Conservation (phyloP, 2,888 invertebrate species). For the Pomacea canaliculata region DNA sequence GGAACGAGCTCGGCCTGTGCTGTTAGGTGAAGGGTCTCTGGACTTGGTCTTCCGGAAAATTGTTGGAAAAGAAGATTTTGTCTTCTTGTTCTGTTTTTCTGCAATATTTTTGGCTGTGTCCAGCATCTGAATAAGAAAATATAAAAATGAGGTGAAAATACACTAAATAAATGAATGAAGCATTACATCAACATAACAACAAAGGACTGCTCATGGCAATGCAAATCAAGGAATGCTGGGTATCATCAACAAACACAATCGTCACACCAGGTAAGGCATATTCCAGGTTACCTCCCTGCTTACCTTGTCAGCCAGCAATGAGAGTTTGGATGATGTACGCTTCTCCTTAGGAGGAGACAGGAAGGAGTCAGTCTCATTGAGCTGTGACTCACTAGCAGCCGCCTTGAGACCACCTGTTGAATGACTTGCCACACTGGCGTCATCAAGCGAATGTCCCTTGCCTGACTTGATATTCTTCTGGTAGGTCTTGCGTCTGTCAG, state of each 20-base stretch:
- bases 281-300: not conserved
- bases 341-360: conserved; percentile 79
- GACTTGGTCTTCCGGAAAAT: conserved; percentile 72
- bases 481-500: conserved; percentile 51
- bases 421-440: conserved; percentile 47
- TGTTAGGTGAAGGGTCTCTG: conserved; percentile 58
- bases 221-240: too few species aligned
- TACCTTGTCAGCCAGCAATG: conserved; percentile 63
- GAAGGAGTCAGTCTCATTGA: conserved; percentile 49
- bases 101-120: conserved; percentile 37
- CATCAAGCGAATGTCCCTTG: conserved; percentile 70
- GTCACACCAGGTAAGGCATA: too few species aligned
- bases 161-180: too few species aligned
- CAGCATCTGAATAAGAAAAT: conserved; percentile 33
- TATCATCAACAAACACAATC: too few species aligned
- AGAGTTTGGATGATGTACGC: conserved; percentile 63
- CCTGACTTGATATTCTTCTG: conserved; percentile 45
- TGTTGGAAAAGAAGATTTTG: conserved; percentile 88
- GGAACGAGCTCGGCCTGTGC: conserved; percentile 47
- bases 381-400: conserved; percentile 60
- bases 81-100: conserved; percentile 43
- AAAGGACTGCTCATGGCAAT: too few species aligned
- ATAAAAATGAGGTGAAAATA: too few species aligned
- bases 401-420: conserved; percentile 47
- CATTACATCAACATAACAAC: too few species aligned